phyloP scores from a whole-genome alignment of 2,113 vertebrate species.

The Psilopsiagon aurifrons region DNA sequence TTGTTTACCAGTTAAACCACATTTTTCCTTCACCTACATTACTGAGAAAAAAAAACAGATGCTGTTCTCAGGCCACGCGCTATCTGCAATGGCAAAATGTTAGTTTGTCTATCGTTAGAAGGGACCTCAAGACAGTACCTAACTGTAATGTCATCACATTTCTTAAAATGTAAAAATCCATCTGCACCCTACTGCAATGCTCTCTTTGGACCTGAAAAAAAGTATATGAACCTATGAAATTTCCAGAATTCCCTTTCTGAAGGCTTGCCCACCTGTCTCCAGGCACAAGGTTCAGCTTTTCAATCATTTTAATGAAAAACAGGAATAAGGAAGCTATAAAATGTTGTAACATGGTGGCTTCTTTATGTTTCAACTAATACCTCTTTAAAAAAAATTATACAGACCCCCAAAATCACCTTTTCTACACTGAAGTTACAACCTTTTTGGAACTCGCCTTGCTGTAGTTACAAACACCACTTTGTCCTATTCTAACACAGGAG shows the following conservation, averaged over 20 bases:
- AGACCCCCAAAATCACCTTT: background rate
- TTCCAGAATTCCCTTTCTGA: background rate
- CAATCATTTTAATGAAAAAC: background rate
- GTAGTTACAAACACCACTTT: background rate
- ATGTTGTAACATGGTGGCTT: accelerated
- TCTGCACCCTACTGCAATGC: too few species aligned
- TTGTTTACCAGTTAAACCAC: background rate
- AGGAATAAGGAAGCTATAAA: background rate
- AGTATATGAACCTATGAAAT: accelerated
- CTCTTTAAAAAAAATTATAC: background rate
- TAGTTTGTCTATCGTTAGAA: background rate
- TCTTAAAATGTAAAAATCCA: background rate
- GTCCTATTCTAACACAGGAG: background rate
- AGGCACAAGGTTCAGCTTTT: background rate
- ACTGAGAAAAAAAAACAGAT: accelerated
- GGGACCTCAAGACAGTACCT: background rate
- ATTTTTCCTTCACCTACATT: background rate
- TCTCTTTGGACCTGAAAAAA: background rate
- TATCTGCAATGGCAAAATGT: accelerated
- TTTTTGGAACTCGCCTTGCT: background rate
- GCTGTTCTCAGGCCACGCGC: accelerated
- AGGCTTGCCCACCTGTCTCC: background rate
- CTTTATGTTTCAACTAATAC: background rate
- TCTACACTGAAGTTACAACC: background rate
- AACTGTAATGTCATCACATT: background rate